These are phyloP conservation scores for Eupithecia abbreviata DNA, from an alignment of 2,888 invertebrate species.

Conservation along the genomic window DNA sequence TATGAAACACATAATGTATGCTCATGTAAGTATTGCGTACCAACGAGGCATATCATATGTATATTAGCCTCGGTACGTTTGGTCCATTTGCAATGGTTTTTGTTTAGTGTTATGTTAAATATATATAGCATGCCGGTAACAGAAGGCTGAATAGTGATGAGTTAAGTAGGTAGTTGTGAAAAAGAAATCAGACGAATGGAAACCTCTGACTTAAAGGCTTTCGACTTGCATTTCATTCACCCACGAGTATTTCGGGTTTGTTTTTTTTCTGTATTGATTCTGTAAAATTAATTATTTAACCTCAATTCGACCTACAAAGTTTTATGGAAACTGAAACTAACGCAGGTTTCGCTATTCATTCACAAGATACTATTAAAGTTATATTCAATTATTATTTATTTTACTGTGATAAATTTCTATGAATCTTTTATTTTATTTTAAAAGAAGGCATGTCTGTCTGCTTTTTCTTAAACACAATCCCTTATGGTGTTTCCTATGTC, in stretches of 20 bases:
- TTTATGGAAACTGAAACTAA: neutral
- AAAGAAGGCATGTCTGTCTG: too few species aligned
- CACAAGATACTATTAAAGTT: neutral
- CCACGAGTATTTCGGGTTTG: neutral
- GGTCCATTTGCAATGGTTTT: constrained; percentile 32
- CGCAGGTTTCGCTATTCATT: neutral
- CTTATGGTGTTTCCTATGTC: too few species aligned
- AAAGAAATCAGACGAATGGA: neutral
- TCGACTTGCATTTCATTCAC: neutral
- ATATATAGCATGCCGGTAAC: neutral
- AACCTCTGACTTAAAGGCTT: neutral
- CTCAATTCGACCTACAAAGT: neutral
- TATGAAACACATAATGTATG: constrained; percentile 26
- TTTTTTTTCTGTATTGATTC: too few species aligned
- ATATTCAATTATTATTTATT: too few species aligned
- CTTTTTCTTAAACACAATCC: too few species aligned
- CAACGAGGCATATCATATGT: constrained; percentile 33
- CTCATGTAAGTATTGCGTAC: constrained; percentile 28
- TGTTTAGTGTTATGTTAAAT: constrained; percentile 23
- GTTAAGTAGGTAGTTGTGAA: neutral
- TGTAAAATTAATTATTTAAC: neutral
- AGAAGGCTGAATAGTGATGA: neutral
- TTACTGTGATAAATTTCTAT: too few species aligned
- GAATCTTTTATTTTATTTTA: too few species aligned
- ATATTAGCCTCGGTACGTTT: constrained; percentile 28